Base-by-base conservation (phyloP, 2,797 vertebrate genomes). In the Cossypha caffra region DNA sequence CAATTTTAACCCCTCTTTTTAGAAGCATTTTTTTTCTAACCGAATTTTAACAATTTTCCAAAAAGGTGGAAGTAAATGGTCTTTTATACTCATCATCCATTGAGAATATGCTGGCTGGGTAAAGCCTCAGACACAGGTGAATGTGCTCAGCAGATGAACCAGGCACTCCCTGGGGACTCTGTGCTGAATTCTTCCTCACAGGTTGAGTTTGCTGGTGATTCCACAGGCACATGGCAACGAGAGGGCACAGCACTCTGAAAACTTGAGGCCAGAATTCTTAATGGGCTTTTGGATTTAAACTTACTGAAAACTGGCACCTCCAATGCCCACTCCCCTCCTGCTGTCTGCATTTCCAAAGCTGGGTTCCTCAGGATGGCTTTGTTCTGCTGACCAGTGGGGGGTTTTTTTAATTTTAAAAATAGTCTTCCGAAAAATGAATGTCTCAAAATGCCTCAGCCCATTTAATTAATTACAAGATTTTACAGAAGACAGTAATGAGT, bases 391-490 rank as follows among this genome's bases (percentile, higher is more conserved):
- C 35, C 82, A 68, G 15, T 3, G 2, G 2, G 3, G 3, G 1
- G 2, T n/a, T 11, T n/a, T 20, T 23, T 21, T 7, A 0, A 33
- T 94, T 76, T 89, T n/a, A 63, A 73, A 78, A 75, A 50, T 4
- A 25, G 15, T 43, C 54, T 69, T 82, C 8, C 10, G 58, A 40
- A 81, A 90, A 58, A 11, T 21, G 26, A 93, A 95, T 80, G 68
- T 68, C 95, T 84, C 94, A 91, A 83, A 97, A 90, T 72, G 91
- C 86, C 91, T 96, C 95, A 86, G 88, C 71, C 86, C 78, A 68
- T 95, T 93, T 66, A 92, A 97, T 86, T 90, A 25, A 26, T 96
- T 88, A 86, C 82, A 81, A 86, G 88, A 75, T 95, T 95, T 97
- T 97, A 89, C 71, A 94, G 57, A 96, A 94, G 51, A 83, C 58